These are phyloP conservation scores for Eudemis profundana DNA, from an alignment of 2,888 invertebrate genomes.

Conservation along the genomic window DNA sequence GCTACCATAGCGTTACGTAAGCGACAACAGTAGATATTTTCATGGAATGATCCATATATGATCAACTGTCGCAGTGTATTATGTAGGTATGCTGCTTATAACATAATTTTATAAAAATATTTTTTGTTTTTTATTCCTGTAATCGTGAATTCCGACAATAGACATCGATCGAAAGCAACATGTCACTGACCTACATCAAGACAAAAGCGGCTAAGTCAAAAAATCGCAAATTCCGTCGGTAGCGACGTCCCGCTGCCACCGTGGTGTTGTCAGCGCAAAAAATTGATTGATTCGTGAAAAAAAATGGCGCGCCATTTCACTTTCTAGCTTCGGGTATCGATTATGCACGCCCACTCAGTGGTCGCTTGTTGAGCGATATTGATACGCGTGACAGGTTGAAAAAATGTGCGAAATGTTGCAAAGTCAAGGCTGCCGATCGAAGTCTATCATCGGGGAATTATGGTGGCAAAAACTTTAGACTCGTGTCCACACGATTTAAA, in stretches of 20 bases:
- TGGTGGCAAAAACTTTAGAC: no score
- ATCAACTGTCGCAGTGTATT: no score
- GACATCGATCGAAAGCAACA: conserved; percentile 31
- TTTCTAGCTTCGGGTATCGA: conserved; percentile 62
- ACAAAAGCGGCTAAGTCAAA: conserved; percentile 55
- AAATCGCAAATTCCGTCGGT: conserved; percentile 62
- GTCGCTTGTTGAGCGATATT: conserved; percentile 33
- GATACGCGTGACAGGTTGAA: conserved; percentile 39
- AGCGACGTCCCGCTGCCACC: conserved; percentile 70
- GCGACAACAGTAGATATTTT: no score
- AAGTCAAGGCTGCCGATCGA: not conserved
- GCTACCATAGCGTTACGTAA: no score
- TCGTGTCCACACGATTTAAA: no score
- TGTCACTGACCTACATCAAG: conserved; percentile 53
- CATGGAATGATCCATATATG: no score
- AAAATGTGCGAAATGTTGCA: conserved; percentile 11
- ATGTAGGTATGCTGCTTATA: no score
- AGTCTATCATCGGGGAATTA: not conserved
- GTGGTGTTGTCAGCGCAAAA: conserved; percentile 53
- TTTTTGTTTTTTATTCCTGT: not conserved
- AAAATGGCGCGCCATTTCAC: conserved; percentile 68
- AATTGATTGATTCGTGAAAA: conserved; percentile 71
- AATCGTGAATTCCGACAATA: not conserved
- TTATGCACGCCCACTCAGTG: conserved; percentile 76
- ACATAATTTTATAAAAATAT: no score